Evolutionary conservation across 2,888 invertebrate species (phyloP).

Genomic region (Xestia sexstrigata): DNA sequence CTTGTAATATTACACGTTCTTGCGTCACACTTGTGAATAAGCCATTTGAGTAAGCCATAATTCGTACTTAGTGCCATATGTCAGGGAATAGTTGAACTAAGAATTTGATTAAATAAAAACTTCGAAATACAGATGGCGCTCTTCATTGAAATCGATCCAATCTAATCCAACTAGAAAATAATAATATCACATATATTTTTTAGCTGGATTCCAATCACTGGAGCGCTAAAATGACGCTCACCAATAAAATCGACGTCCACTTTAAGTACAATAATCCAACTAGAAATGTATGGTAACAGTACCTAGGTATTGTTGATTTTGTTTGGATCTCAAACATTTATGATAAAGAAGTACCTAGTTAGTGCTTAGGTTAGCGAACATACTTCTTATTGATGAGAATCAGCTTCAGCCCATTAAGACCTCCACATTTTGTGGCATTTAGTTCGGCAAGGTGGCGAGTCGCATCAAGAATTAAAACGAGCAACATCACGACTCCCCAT

Average conservation of each 20-base stretch:
- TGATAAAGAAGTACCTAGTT: no score
- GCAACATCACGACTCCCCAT: neutral
- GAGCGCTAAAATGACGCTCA: slow-evolving; percentile 56
- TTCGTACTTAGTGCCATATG: slow-evolving; percentile 62
- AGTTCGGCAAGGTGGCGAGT: neutral
- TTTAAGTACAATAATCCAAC: neutral
- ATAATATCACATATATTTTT: slow-evolving; percentile 23
- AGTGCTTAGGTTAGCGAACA: neutral
- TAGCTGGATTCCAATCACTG: slow-evolving; percentile 42
- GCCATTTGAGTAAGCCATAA: no score
- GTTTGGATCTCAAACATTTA: neutral
- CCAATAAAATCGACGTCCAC: no score
- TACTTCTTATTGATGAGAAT: neutral
- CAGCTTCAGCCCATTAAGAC: neutral
- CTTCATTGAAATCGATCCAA: neutral
- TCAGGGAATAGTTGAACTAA: slow-evolving; percentile 65
- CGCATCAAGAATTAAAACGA: neutral
- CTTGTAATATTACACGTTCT: no score
- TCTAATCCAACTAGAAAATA: neutral
- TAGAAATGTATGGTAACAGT: neutral
- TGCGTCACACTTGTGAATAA: no score
- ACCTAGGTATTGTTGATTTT: neutral
- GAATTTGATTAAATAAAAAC: slow-evolving; percentile 13
- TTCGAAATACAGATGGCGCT: slow-evolving; percentile 63
- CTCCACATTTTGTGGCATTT: neutral